A percentile compares a stretch with the other conserved stretches of the same genome.
Conservation (phyloP, 2,797 vertebrate species). For the Limosa lapponica region DNA sequence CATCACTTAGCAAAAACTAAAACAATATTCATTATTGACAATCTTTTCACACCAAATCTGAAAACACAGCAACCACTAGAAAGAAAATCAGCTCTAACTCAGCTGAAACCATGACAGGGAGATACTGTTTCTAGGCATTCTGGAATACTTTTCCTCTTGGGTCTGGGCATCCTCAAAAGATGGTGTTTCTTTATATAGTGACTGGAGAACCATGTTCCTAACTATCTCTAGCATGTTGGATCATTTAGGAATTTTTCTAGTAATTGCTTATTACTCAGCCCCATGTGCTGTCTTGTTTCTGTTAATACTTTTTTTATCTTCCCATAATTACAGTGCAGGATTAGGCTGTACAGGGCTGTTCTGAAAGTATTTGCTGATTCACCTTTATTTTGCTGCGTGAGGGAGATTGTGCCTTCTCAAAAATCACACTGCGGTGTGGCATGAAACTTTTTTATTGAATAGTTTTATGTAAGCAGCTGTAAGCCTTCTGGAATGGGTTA, state of each 20-base stretch:
- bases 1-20: not conserved
- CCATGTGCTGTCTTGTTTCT: not conserved
- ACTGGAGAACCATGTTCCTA: not conserved
- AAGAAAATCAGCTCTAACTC: not conserved
- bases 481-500: not conserved
- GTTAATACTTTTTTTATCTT: not conserved
- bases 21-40: not conserved
- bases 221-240: not conserved
- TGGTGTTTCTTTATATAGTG: not conserved
- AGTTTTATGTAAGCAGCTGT: not conserved
- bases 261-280: not conserved
- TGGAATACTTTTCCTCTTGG: not conserved
- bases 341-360: not conserved
- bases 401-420: not conserved
- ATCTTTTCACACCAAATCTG: not conserved
- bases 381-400: not conserved
- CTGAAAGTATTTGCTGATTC: conserved; percentile 1
- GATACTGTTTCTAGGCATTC: not conserved
- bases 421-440: not conserved
- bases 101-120: not conserved
- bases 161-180: not conserved
- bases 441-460: not conserved
- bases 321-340: not conserved
- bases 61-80: not conserved
- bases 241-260: not conserved